A percentile compares a stretch with the other conserved stretches of the same genome.
Evolutionary conservation across 2,797 vertebrate genomes (phyloP).

Genomic region (Neopelma chrysocephalum): DNA sequence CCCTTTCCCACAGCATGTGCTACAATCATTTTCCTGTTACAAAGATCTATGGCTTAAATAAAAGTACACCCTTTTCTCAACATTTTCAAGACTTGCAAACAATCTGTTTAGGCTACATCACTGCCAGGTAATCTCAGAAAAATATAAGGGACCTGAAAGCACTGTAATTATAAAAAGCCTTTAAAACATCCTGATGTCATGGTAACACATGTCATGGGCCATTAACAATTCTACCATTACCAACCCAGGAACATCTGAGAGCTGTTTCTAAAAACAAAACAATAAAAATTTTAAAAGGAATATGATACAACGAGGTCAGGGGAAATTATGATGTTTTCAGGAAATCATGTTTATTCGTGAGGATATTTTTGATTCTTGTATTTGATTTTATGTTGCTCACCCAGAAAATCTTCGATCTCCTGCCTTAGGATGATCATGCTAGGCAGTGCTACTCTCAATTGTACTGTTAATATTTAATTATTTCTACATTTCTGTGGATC

Average conservation of each 20-base stretch:
- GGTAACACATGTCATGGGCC: background rate
- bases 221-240: background rate
- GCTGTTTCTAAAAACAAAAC: background rate
- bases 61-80: background rate
- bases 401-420: background rate
- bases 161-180: background rate
- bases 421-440: background rate
- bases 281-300: background rate
- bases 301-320: background rate
- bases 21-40: background rate
- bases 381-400: background rate
- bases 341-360: background rate
- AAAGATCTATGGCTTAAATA: background rate
- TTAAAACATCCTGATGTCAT: background rate
- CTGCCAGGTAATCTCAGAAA: background rate
- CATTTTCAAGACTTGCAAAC: background rate
- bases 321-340: background rate
- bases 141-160: background rate
- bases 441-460: background rate
- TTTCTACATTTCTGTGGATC: background rate
- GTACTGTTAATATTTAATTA: background rate
- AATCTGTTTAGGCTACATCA: background rate
- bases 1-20: background rate
- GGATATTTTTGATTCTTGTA: background rate
- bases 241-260: background rate